Percentiles rank a stretch among this genome's conserved stretches.
phyloP scores from a whole-genome alignment of 2,888 invertebrate genomes.

The Parnassius smintheus region DNA sequence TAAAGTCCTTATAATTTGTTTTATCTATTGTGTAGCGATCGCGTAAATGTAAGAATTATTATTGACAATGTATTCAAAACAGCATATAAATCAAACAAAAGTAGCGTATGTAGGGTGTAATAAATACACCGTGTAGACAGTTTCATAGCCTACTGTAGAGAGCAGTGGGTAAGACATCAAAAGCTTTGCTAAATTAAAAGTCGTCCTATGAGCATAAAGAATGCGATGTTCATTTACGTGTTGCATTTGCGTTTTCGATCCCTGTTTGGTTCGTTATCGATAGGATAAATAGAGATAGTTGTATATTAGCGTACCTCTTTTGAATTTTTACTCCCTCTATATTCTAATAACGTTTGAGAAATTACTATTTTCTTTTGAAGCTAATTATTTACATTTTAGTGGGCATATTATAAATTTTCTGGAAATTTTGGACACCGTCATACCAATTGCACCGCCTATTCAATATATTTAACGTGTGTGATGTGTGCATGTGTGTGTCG shows the following conservation, averaged over 20 bases:
- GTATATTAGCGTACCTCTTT: not conserved
- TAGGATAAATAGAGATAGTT: not conserved
- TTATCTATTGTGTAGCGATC: no score
- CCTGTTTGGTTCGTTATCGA: not conserved
- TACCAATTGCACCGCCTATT: no score
- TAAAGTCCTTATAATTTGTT: no score
- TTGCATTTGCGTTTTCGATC: constrained; percentile 15
- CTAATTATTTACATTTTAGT: no score
- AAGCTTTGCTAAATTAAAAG: constrained; percentile 25
- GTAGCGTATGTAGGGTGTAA: constrained; percentile 12
- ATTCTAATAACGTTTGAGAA: no score
- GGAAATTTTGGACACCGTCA: no score
- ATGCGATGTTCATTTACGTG: constrained; percentile 11
- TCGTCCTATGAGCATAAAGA: constrained; percentile 20
- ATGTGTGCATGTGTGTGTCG: no score
- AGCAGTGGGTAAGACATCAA: constrained; percentile 20
- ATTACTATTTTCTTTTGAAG: no score
- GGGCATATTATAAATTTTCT: no score
- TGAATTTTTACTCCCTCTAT: no score
- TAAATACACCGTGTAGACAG: constrained; percentile 18
- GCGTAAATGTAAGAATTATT: no score
- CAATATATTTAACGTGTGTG: no score
- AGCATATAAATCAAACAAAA: constrained; percentile 13
- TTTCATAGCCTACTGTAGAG: constrained; percentile 16
- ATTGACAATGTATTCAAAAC: constrained; percentile 3